A percentile compares a stretch with the other conserved stretches of the same genome.
Conservation (phyloP, 2,888 invertebrate species). For the Galeruca laticollis region DNA sequence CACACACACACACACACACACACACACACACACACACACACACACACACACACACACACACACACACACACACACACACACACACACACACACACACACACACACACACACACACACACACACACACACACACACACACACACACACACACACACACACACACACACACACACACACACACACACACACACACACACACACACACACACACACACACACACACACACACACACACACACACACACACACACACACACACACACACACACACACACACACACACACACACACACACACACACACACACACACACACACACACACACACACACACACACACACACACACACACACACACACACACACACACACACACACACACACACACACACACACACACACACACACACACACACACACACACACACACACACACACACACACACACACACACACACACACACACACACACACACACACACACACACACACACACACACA, state of each 20-base stretch:
- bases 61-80: slow-evolving; percentile 1
- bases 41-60: slow-evolving; percentile 1
- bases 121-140: slow-evolving; percentile 1
- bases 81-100: slow-evolving; percentile 1
- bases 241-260: slow-evolving; percentile 1
- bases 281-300: slow-evolving; percentile 1
- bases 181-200: slow-evolving; percentile 1
- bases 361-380: slow-evolving; percentile 1
- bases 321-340: slow-evolving; percentile 1
- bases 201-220: slow-evolving; percentile 1
- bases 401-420: slow-evolving; percentile 1
- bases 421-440: slow-evolving; percentile 1
- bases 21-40: slow-evolving; percentile 1
- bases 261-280: slow-evolving; percentile 1
- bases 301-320: slow-evolving; percentile 1
- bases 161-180: slow-evolving; percentile 1
- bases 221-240: slow-evolving; percentile 1
- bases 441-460: slow-evolving; percentile 1
- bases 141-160: slow-evolving; percentile 1
- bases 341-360: slow-evolving; percentile 1
- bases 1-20: slow-evolving; percentile 1
- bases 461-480: slow-evolving; percentile 1
- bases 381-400: slow-evolving; percentile 1
- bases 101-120: slow-evolving; percentile 1
- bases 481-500: slow-evolving; percentile 1